Evolutionary conservation across 2,113 vertebrate species (phyloP), one percentile per base, ranked within the genome.

Genomic region (Cavia porcellus): DNA sequence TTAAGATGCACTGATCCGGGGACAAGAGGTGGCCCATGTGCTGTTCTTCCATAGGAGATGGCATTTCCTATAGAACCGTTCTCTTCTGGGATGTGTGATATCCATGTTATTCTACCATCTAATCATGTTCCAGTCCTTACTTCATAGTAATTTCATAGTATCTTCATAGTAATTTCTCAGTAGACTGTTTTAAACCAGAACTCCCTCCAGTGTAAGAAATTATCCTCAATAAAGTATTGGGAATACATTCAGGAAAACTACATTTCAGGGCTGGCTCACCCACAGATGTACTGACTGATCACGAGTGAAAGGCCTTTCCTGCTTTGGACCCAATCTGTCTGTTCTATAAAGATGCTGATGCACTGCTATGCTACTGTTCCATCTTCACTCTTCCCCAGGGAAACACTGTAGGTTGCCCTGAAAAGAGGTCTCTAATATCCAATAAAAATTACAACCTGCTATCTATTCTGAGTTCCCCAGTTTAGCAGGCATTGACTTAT

Each of bases 21-120:
- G n/a, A 50, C 5, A 61, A 42, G 64, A 80, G 22, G 15, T 70
- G 0, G 14, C 4, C 25, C 3, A 12, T 8, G 24, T 0, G 5
- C 25, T 35, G 2, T 11, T 11, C 7, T 3, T 0, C 17, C 42
- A 50, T 35, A 7, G 64, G 15, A 47, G 9, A 32, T 64, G 84
- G 3, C 17, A 15, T 42, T 35, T 32, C 47, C 47, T 24, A 4
- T 52, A 72, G 28, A 84, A 66, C 32, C 8, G 52, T n/a, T 47
- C 2, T 24, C 62, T 57, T 1, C 11, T 0, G 2, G 14, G 42
- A 10, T 70, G 5, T 14, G 52, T 10, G 30, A 52, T 10, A 6
- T 20, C 7, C 3, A 0, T 4, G 22, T 32, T 19, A 22, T n/a
- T 38, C 30, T 13, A 30, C 55, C n/a, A 79, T 13, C n/a, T 17